Base-by-base conservation (phyloP, 35 echinoderm and acorn worm species). In the Eucidaris tribuloides region DNA sequence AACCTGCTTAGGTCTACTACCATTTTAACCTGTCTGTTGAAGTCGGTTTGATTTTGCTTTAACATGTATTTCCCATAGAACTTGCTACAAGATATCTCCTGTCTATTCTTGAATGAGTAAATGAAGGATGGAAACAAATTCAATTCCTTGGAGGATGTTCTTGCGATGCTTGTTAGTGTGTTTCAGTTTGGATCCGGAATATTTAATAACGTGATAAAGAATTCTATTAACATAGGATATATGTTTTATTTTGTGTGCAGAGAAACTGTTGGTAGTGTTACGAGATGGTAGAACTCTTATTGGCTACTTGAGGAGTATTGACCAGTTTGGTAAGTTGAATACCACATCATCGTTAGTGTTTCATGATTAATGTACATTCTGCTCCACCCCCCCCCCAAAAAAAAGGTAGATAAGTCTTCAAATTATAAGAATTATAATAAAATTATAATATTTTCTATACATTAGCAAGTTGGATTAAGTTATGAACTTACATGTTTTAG, bases 231-330 rank as follows among this genome's bases (percentile, higher is more conserved):
- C 15, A 46, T 3, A 3, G 49, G 27, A 14, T 25, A 45, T 9
- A 46, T n/a, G 7, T 6, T 44, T 5, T 11, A 17, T 27, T 11
- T 25, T 22, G 49, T 27, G 22, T 60, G 35, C 89, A 97, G 96
- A 99, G 76, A 93, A 90, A 62, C 58, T 93, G 14, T 70, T 99
- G 42, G 96, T 99, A 17, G 91, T 99, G 0, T 62, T 99, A 41
- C 49, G 96, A 90, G 96, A 99, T 90, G 96, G 96, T 4, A 82
- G 96, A 45, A 99, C 96, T 7, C 83, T 99, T 17, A 99, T 99
- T 79, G 96, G 96, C 27, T 76, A 82, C 37, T 56, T 99, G 14
- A 52, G 96, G 56, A 93, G 91, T 80, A 92, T 99, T 71, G 96
- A 99, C 52, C 96, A 99, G 55, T 99, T 99, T 85, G 96, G 96